phyloP scores from a whole-genome alignment of 1,140 invertebrate genomes.

The Thalassaphorura encarpata region DNA sequence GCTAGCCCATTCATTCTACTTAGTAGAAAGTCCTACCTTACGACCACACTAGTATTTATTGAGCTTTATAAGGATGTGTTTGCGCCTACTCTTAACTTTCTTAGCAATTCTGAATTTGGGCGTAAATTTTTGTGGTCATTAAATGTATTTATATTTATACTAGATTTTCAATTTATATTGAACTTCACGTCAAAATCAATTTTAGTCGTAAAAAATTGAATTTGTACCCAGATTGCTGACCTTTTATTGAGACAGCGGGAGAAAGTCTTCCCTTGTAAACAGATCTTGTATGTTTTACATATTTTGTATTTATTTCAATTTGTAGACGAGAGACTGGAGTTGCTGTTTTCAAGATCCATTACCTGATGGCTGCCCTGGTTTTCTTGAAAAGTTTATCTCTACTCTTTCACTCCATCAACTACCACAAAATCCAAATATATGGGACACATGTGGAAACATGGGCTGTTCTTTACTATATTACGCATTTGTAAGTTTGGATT shows the following conservation, averaged over 20 bases:
- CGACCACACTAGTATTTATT: too few species aligned
- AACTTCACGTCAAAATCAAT: not conserved
- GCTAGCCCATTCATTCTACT: conserved; percentile 26
- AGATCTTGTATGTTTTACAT: too few species aligned
- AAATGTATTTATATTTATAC: too few species aligned
- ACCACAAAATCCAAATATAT: conserved; percentile 86
- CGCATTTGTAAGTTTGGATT: conserved; percentile 64
- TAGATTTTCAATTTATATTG: too few species aligned
- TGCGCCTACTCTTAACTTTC: conserved; percentile 1
- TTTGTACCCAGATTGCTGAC: too few species aligned
- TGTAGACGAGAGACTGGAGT: conserved; percentile 26
- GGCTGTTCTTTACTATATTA: conserved; percentile 94
- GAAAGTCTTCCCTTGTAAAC: too few species aligned
- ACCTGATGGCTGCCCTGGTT: conserved; percentile 89
- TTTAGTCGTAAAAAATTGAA: conserved; percentile 1
- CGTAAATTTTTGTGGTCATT: conserved; percentile 6
- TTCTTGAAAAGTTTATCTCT: conserved; percentile 85
- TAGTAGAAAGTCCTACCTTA: not conserved
- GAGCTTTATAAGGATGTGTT: too few species aligned
- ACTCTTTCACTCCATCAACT: conserved; percentile 93
- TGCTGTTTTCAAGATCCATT: conserved; percentile 88
- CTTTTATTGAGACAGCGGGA: too few species aligned
- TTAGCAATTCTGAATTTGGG: too few species aligned
- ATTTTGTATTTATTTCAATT: not conserved
- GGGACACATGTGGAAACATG: conserved; percentile 92